Evolutionary conservation across 2,888 invertebrate species (phyloP), one percentile per base, ranked within the genome.

Genomic region (Leucoptera coffeella): DNA sequence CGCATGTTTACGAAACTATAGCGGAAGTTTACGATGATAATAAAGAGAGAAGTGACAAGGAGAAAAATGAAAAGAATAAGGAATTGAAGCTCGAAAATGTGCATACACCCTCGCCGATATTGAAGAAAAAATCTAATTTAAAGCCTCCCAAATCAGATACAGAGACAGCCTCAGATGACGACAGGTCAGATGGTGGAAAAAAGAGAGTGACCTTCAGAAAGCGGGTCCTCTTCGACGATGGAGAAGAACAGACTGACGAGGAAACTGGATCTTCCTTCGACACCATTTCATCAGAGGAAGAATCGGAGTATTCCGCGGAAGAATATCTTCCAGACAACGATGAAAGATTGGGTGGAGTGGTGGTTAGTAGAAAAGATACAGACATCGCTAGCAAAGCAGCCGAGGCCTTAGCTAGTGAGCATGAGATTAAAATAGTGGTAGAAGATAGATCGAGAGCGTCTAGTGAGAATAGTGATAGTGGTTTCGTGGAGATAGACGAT

Each of bases 401-500:
- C n/a, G n/a, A n/a, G n/a, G n/a, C n/a, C n/a, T n/a, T n/a, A n/a
- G n/a, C n/a, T n/a, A n/a, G n/a, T 11, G 42, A 38, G 30, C 47
- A 48, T 20, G 37, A 50, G 2, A 38, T 56, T 14, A 43, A 44
- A 20, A 51, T 58, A 2, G 50, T 50, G 42, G 46, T 59, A 9
- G 55, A 55, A 23, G 43, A 45, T 32, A 47, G 37, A n/a, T n/a
- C n/a, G n/a, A 42, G 55, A 36, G 56, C 64, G 32, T 55, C 58
- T 2, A 60, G 58, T 54, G 69, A 69, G 34, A 69, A 58, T 30
- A 69, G 69, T 64, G 69, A 69, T 29, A 69, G 69, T 59, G 69
- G 69, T 2, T 69, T 69, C 31, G 38, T 67, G 40, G 69, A 69
- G 29, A 47, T 50, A 35, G 50, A 54, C 26, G 58, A 56, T 31